phyloP scores from a whole-genome alignment of 2,888 invertebrate genomes.

The Harpalus rubripes region DNA sequence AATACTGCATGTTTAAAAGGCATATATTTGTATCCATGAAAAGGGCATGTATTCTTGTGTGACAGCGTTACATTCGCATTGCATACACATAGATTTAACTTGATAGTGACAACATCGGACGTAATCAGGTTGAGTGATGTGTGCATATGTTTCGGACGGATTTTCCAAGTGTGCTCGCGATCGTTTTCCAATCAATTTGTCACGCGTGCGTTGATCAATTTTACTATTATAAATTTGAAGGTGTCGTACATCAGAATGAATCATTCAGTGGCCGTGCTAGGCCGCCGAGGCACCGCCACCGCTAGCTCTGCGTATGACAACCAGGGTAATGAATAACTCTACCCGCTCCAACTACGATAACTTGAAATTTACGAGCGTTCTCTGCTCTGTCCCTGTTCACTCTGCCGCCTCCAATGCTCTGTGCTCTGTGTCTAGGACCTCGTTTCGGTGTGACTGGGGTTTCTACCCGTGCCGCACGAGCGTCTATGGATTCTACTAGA shows the following conservation, averaged over 20 bases:
- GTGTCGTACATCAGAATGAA: constrained; percentile 66
- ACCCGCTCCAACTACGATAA: constrained; percentile 63
- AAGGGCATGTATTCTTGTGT: background rate
- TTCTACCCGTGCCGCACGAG: constrained; percentile 24
- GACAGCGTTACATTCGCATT: background rate
- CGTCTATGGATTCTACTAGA: background rate
- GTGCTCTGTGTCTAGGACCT: background rate
- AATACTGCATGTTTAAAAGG: too few relatives aligned
- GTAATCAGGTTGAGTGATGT: constrained; percentile 45
- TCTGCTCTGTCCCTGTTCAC: constrained; percentile 42
- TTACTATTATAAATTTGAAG: constrained; percentile 65
- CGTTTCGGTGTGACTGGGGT: background rate
- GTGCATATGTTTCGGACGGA: constrained; percentile 59
- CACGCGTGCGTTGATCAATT: constrained; percentile 64
- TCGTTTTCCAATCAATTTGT: constrained; percentile 66
- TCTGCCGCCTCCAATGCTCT: constrained; percentile 36
- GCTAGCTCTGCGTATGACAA: constrained; percentile 63
- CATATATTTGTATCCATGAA: background rate
- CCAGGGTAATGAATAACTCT: constrained; percentile 64
- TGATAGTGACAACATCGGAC: constrained; percentile 23
- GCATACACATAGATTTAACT: constrained; percentile 3
- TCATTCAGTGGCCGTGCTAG: constrained; percentile 56
- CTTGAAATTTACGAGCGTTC: constrained; percentile 63
- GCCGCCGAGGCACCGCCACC: constrained; percentile 19
- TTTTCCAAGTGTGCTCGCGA: constrained; percentile 59